Conservation (phyloP, 2,888 invertebrate genomes). For the Trichacis sp. region DNA sequence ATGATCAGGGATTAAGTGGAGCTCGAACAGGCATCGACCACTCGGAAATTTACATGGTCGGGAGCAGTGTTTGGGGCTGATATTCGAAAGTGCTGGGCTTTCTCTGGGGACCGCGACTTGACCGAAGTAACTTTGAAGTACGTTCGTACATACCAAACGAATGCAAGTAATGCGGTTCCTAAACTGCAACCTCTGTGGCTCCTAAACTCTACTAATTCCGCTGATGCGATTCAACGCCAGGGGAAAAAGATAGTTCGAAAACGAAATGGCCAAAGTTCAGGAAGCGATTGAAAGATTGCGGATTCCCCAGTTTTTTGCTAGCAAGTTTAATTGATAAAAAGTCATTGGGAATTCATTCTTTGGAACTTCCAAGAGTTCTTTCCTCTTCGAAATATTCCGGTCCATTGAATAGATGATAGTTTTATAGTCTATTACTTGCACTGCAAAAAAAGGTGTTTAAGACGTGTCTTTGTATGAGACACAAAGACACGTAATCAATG, state of each 20-base stretch:
- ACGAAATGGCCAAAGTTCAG: background rate
- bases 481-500: no score
- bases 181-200: slow-evolving; percentile 31
- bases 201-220: slow-evolving; percentile 36
- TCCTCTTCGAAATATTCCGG: no score
- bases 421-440: no score
- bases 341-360: no score
- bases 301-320: background rate
- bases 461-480: no score
- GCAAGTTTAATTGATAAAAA: background rate
- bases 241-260: slow-evolving; percentile 10
- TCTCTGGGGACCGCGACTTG: slow-evolving; percentile 32
- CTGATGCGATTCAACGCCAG: slow-evolving; percentile 35
- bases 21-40: slow-evolving; percentile 20
- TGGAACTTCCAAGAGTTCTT: background rate
- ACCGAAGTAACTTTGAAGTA: slow-evolving; percentile 33
- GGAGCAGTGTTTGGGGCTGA: slow-evolving; percentile 30
- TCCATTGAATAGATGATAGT: no score
- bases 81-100: slow-evolving; percentile 39
- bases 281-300: background rate
- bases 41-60: slow-evolving; percentile 31
- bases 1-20: background rate
- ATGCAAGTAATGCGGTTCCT: slow-evolving; percentile 25
- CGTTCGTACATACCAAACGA: slow-evolving; percentile 25
- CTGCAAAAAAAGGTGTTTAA: no score